These are phyloP conservation scores for Conger conger DNA, from an alignment of 2,113 vertebrate species.

Conservation along the genomic window DNA sequence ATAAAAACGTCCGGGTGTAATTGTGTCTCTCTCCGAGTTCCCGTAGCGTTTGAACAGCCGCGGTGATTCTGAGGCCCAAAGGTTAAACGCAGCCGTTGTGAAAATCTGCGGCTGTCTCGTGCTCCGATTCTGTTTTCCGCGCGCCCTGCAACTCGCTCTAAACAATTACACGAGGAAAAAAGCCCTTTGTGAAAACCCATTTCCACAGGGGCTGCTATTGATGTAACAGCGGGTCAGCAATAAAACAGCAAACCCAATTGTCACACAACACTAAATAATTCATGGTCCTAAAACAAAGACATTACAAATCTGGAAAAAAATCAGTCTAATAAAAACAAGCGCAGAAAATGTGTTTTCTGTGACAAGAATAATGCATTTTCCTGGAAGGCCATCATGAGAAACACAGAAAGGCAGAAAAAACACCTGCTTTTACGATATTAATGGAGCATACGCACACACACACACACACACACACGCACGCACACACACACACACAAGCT, in stretches of 20 bases:
- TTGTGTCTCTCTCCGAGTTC: constrained; percentile 32
- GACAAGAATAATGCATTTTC: constrained; percentile 56
- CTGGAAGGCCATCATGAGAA: constrained; percentile 45
- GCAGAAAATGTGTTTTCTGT: constrained; percentile 42
- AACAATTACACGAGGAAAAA: constrained; percentile 55
- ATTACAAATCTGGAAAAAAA: constrained; percentile 52
- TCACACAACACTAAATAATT: constrained; percentile 62
- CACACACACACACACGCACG: neutral
- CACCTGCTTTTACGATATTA: constrained; percentile 55
- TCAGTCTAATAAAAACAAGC: constrained; percentile 51
- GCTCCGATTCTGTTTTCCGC: constrained; percentile 41
- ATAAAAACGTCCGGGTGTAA: neutral
- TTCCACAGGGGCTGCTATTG: constrained; percentile 50
- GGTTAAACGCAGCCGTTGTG: constrained; percentile 49
- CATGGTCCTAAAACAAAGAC: constrained; percentile 57
- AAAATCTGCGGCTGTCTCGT: constrained; percentile 55
- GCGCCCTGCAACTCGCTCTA: constrained; percentile 36
- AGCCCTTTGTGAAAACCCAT: constrained; percentile 42
- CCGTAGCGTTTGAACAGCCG: constrained; percentile 21
- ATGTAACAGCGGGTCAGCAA: constrained; percentile 57
- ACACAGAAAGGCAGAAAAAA: constrained; percentile 43
- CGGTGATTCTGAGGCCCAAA: constrained; percentile 54
- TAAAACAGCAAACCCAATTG: constrained; percentile 52
- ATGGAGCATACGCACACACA: constrained; percentile 17
- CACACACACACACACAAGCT: neutral